Evolutionary conservation across 2,113 vertebrate genomes (phyloP).

Genomic region (Megaptera novaeangliae): DNA sequence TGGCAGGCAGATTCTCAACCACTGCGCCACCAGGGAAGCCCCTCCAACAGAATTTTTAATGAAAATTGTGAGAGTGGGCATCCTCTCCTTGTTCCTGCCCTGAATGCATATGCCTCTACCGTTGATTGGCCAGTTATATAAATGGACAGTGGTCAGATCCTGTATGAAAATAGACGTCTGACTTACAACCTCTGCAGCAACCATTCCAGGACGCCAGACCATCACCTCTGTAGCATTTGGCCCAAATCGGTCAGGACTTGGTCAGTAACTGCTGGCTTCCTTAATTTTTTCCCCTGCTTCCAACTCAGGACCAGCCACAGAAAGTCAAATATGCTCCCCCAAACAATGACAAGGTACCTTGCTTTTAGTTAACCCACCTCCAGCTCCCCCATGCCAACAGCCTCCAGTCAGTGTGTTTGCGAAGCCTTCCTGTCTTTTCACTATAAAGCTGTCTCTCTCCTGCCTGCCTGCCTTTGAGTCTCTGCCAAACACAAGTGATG

Average conservation of each 20-base stretch:
- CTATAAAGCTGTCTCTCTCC: background rate
- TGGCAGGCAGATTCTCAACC: too few relatives aligned
- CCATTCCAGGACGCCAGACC: background rate
- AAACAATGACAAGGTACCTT: background rate
- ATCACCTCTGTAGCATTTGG: background rate
- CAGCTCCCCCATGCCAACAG: background rate
- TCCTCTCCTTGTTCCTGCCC: background rate
- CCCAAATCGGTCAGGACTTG: background rate
- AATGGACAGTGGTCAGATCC: background rate
- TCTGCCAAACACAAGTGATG: background rate
- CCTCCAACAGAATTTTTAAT: background rate
- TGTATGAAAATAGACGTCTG: background rate
- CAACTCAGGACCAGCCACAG: background rate
- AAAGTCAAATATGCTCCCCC: background rate
- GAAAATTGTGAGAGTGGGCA: background rate
- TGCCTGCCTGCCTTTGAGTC: background rate
- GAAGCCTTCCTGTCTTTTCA: background rate
- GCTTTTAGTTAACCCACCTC: background rate
- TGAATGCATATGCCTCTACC: background rate
- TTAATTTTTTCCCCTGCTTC: background rate
- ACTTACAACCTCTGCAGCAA: background rate
- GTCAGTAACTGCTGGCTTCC: too few relatives aligned
- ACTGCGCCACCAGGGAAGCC: too few relatives aligned
- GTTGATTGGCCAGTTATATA: background rate
- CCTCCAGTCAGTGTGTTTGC: accelerated